A percentile compares a stretch with the other conserved stretches of the same genome.
Conservation (phyloP, 2,888 invertebrate genomes). For the Schizotus pectinicornis region DNA sequence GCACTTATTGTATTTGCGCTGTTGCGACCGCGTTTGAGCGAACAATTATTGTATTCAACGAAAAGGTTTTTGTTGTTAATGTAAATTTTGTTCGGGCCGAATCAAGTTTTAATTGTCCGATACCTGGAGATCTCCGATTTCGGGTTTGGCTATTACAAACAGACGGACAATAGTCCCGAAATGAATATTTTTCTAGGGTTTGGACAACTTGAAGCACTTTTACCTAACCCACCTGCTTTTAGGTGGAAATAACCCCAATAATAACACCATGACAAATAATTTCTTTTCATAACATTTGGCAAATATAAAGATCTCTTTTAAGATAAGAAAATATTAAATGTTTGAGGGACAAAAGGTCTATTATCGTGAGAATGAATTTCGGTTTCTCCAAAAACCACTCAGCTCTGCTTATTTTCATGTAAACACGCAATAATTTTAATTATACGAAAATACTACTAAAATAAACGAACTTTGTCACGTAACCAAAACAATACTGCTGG, state of each 20-base stretch:
- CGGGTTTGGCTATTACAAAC: slow-evolving; percentile 2
- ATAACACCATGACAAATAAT: slow-evolving; percentile 41
- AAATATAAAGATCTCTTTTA: slow-evolving; percentile 38
- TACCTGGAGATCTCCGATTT: no score
- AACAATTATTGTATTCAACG: slow-evolving; percentile 20
- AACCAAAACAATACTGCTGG: slow-evolving; percentile 26
- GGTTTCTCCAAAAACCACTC: no score
- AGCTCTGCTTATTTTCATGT: neutral
- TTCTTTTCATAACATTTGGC: slow-evolving; percentile 42
- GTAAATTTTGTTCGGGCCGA: no score
- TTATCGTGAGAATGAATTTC: slow-evolving; percentile 22
- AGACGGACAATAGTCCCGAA: slow-evolving; percentile 25
- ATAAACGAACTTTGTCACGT: slow-evolving; percentile 30
- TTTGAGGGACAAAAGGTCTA: slow-evolving; percentile 25
- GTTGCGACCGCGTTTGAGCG: slow-evolving; percentile 16
- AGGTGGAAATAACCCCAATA: slow-evolving; percentile 31
- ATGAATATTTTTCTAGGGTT: slow-evolving; percentile 33
- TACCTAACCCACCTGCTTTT: slow-evolving; percentile 35
- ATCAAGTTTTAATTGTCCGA: no score
- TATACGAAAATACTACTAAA: slow-evolving; percentile 21
- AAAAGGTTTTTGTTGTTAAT: neutral
- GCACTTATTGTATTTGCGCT: slow-evolving; percentile 32
- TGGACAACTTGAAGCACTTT: slow-evolving; percentile 30
- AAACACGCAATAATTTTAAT: slow-evolving; percentile 26
- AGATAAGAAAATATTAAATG: slow-evolving; percentile 39